A percentile compares a stretch with the other conserved stretches of the same genome.
These are phyloP conservation scores for Brotula barbata DNA, from an alignment of 2,797 vertebrate genomes.

Conservation along the genomic window DNA sequence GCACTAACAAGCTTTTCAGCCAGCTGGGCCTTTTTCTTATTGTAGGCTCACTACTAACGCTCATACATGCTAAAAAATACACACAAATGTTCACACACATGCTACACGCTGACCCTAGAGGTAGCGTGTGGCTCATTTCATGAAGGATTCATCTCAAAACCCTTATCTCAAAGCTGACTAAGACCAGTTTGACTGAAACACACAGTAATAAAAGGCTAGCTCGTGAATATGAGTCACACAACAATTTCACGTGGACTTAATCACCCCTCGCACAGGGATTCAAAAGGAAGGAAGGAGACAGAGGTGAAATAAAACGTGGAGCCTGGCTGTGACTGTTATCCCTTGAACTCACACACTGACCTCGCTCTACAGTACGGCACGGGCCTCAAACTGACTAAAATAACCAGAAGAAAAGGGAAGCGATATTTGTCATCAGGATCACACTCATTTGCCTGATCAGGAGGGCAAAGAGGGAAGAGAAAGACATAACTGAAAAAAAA, in stretches of 20 bases:
- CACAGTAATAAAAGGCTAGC: slow-evolving; percentile 27
- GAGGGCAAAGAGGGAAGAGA: slow-evolving; percentile 28
- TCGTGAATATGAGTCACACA: slow-evolving; percentile 27
- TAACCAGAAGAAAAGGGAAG: slow-evolving; percentile 60
- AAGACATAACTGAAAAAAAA: slow-evolving; percentile 33
- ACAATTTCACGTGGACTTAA: slow-evolving; percentile 16
- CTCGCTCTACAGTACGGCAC: slow-evolving; percentile 26
- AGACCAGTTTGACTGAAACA: slow-evolving; percentile 23
- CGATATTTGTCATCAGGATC: slow-evolving; percentile 29
- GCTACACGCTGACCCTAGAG: slow-evolving; percentile 19
- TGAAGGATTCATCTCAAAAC: slow-evolving; percentile 6
- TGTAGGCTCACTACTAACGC: slow-evolving; percentile 23
- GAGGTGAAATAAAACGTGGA: too few relatives aligned
- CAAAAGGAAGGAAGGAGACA: too few relatives aligned
- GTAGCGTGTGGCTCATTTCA: slow-evolving; percentile 9
- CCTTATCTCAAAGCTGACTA: slow-evolving; percentile 34
- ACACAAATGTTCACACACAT: slow-evolving; percentile 13
- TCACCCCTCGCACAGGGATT: background rate
- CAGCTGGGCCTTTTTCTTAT: slow-evolving; percentile 48
- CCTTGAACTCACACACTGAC: slow-evolving; percentile 40
- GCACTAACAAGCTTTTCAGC: slow-evolving; percentile 56
- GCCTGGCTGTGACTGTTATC: slow-evolving; percentile 32
- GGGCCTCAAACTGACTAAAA: slow-evolving; percentile 49
- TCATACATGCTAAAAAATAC: slow-evolving; percentile 48
- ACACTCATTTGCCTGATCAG: slow-evolving; percentile 39